phyloP scores from a whole-genome alignment of 2,888 invertebrate species.

The Aleiodes alternator region DNA sequence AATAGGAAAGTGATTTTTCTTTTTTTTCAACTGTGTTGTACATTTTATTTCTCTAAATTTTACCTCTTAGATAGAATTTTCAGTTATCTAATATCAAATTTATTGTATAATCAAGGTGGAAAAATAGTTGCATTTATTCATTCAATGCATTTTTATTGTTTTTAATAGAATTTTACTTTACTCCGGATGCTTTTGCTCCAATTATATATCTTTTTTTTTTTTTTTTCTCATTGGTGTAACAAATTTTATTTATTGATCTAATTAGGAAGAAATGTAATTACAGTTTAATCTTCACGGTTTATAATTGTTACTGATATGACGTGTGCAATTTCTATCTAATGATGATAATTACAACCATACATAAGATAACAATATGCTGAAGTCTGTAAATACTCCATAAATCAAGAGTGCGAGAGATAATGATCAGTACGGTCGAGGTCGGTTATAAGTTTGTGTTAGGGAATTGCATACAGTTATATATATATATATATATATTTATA shows the following conservation, averaged over 20 bases:
- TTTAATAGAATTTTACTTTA: not conserved
- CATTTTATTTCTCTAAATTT: not conserved
- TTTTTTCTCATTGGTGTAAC: not conserved
- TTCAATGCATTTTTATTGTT: not conserved
- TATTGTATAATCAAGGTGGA: not conserved
- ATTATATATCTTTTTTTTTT: not conserved
- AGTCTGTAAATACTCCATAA: constrained; percentile 31
- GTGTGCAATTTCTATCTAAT: constrained; percentile 23
- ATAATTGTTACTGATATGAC: constrained; percentile 29
- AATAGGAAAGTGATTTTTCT: constrained; percentile 21
- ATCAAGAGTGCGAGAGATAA: constrained; percentile 23
- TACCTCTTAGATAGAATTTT: not conserved
- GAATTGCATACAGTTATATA: not conserved
- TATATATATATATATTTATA: not conserved
- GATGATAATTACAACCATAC: constrained; percentile 35
- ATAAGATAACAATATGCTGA: constrained; percentile 32
- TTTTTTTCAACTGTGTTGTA: not conserved
- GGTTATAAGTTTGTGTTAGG: not conserved
- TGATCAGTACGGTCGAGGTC: constrained; percentile 29
- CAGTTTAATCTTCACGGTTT: constrained; percentile 2
- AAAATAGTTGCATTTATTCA: not conserved
- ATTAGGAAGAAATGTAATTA: constrained; percentile 26
- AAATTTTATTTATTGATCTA: constrained; percentile 13
- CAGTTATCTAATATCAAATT: constrained; percentile 3
- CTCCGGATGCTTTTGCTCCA: not conserved